Percentiles rank a stretch among this genome's conserved stretches.
Evolutionary conservation across 2,888 invertebrate species (phyloP).

Genomic region (Alviniconcha strummeri): DNA sequence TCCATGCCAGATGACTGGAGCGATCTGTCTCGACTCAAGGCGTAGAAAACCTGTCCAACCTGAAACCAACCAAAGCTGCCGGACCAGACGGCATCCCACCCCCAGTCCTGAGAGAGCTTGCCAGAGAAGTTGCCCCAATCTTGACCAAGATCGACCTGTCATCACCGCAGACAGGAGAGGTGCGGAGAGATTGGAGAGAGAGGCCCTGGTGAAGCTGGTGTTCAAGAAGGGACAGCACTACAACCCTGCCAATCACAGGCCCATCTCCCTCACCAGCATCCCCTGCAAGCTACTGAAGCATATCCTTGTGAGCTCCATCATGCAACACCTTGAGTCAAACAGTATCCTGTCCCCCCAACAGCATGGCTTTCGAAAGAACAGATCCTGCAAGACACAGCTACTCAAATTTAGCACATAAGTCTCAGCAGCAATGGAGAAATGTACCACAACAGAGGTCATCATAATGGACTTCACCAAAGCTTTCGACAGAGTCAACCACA

Average conservation of each 20-base stretch:
- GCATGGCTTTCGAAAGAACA: conserved; percentile 16
- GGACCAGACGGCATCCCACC: neutral
- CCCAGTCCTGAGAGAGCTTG: neutral
- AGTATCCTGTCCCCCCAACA: conserved; percentile 1
- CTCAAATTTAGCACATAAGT: conserved; percentile 1
- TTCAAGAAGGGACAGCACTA: conserved; percentile 23
- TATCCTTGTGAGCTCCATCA: neutral
- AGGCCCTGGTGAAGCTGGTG: neutral
- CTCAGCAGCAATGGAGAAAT: neutral
- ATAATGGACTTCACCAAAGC: conserved; percentile 17
- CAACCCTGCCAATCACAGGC: neutral
- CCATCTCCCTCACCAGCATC: conserved; percentile 5
- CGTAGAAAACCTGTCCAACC: no score
- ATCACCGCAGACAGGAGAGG: neutral
- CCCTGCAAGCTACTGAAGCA: neutral
- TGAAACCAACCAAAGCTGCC: neutral
- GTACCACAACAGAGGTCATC: neutral
- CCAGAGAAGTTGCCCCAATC: neutral
- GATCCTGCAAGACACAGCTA: neutral
- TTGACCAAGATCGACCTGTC: neutral
- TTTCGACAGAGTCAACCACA: conserved; percentile 18
- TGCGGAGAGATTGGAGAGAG: conserved; percentile 14
- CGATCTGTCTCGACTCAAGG: no score
- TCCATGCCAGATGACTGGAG: neutral
- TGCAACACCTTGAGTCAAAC: conserved; percentile 15